Conservation (phyloP, 2,113 vertebrate species). For the Paracanthobrama guichenoti region DNA sequence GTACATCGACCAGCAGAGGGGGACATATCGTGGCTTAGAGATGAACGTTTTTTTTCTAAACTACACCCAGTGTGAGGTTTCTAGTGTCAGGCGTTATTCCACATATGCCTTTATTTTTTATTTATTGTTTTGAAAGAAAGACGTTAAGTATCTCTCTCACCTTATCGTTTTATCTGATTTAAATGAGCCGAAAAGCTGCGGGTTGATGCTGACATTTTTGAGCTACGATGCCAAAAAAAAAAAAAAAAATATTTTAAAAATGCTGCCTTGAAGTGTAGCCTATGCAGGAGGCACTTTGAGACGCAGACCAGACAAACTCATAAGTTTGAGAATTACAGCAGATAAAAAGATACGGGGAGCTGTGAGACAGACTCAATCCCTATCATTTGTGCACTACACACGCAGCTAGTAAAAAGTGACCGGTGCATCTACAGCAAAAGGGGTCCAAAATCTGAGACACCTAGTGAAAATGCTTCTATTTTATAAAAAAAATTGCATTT, state of each 20-base stretch:
- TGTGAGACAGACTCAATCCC: neutral
- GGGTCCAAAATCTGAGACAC: neutral
- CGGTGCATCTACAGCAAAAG: neutral
- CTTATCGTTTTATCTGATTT: neutral
- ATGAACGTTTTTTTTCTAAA: neutral
- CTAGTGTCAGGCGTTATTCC: neutral
- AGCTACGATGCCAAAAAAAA: neutral
- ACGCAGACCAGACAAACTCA: neutral
- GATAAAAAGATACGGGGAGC: neutral
- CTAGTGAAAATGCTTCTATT: neutral
- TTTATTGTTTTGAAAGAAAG: neutral
- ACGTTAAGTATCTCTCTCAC: neutral
- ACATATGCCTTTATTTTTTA: neutral
- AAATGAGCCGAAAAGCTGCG: neutral
- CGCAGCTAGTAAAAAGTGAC: neutral
- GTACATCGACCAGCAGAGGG: slow-evolving; percentile 7
- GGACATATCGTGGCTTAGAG: neutral
- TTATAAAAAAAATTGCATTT: neutral
- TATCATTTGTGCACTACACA: neutral
- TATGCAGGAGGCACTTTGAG: neutral
- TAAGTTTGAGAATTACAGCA: neutral
- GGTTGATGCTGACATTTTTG: neutral
- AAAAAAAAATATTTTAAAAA: no score
- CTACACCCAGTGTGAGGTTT: neutral
- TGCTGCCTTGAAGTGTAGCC: no score